Conservation (phyloP, 2,113 vertebrate species). For the Brachionichthys hirsutus region DNA sequence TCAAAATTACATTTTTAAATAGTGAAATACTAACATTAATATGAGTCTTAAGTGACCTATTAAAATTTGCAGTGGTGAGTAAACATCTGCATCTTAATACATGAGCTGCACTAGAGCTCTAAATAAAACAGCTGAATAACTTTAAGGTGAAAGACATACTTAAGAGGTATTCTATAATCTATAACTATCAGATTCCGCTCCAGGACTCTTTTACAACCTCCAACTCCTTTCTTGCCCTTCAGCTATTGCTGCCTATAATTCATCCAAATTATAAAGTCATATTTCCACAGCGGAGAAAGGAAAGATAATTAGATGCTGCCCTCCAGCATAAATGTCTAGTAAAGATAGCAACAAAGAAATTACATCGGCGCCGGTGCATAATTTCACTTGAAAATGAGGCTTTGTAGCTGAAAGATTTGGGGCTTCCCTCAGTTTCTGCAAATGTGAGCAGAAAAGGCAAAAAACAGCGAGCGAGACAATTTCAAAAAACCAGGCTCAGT, state of each 20-base stretch:
- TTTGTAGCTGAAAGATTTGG: neutral
- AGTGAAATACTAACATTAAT: no score
- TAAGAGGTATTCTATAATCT: conserved; percentile 2
- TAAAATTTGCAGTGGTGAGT: no score
- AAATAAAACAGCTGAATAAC: no score
- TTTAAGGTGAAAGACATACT: no score
- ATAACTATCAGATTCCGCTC: neutral
- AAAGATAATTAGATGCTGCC: conserved; percentile 27
- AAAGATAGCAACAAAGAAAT: conserved; percentile 29
- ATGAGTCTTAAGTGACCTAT: no score
- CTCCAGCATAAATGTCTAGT: conserved; percentile 11
- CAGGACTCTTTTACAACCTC: neutral
- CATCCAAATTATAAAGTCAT: conserved; percentile 26
- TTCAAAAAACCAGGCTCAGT: neutral
- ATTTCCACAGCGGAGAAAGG: conserved; percentile 18
- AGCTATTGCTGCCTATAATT: conserved; percentile 27
- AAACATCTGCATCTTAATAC: no score
- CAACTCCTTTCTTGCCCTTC: conserved; percentile 2
- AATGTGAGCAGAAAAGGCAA: neutral
- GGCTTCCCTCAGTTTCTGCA: neutral
- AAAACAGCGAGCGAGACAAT: neutral
- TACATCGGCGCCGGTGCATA: neutral
- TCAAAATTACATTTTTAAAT: no score
- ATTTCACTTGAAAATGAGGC: conserved; percentile 6
- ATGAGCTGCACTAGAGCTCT: no score